phyloP scores from a whole-genome alignment of 1,140 invertebrate genomes.

The Drosophila tsacasi region DNA sequence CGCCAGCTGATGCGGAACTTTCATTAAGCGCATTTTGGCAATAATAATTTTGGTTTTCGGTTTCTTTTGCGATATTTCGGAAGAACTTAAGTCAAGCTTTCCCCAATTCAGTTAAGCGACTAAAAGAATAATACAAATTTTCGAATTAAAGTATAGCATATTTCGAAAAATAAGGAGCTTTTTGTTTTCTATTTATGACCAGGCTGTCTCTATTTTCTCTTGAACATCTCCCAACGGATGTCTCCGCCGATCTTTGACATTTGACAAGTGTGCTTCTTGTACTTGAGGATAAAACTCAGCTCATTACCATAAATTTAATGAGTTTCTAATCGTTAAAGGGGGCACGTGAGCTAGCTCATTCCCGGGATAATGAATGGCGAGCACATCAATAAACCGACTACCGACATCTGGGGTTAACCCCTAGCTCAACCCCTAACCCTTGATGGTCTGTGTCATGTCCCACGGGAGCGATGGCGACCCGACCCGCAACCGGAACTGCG shows the following conservation, averaged over 20 bases:
- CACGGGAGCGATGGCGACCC: constrained; percentile 38
- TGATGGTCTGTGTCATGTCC: constrained; percentile 51
- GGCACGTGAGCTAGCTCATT: constrained; percentile 58
- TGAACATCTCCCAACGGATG: constrained; percentile 41
- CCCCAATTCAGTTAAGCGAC: neutral
- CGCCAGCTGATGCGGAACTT: constrained; percentile 52
- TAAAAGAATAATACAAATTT: neutral
- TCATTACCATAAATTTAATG: constrained; percentile 84
- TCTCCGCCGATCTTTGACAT: constrained; percentile 42
- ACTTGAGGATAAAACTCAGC: constrained; percentile 30
- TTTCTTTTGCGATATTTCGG: neutral
- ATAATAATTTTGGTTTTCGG: neutral
- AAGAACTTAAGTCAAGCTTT: neutral
- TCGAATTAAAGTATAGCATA: no score
- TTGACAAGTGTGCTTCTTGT: constrained; percentile 56
- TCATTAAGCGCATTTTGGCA: constrained; percentile 43
- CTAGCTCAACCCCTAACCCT: constrained; percentile 53
- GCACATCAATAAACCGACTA: constrained; percentile 59
- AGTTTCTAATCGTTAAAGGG: constrained; percentile 77
- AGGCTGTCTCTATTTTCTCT: neutral
- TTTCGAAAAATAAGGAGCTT: neutral
- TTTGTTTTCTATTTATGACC: no score
- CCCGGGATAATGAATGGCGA: constrained; percentile 66
- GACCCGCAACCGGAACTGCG: constrained; percentile 41
- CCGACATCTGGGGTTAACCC: constrained; percentile 54